These are phyloP conservation scores for Eubucco bourcierii DNA, from an alignment of 2,113 vertebrate genomes.

Conservation along the genomic window DNA sequence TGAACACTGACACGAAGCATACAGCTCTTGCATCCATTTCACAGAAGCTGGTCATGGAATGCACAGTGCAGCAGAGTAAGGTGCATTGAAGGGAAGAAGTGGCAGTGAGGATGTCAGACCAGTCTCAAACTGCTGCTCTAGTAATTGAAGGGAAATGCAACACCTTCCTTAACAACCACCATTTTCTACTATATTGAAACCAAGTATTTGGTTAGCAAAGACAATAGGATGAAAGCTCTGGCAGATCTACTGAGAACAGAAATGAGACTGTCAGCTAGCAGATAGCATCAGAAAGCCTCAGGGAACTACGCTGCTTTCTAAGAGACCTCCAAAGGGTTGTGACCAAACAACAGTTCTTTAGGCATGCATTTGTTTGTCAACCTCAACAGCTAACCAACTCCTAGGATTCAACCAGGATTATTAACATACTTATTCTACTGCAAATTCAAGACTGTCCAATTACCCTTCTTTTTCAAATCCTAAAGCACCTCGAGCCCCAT, in stretches of 20 bases:
- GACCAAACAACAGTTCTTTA: background rate
- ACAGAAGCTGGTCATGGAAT: background rate
- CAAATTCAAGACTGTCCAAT: background rate
- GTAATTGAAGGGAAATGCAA: background rate
- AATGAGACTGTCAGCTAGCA: background rate
- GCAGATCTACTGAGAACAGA: background rate
- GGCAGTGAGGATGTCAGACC: fast-evolving
- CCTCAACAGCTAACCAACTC: background rate
- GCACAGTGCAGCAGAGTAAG: background rate
- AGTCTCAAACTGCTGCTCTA: background rate
- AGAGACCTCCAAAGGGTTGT: background rate
- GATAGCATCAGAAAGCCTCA: background rate
- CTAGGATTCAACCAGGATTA: background rate
- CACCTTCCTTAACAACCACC: background rate
- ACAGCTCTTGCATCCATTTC: background rate
- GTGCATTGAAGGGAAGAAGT: background rate
- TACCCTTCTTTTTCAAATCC: background rate
- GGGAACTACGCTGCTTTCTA: background rate
- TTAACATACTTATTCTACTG: background rate
- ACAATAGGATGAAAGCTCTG: background rate
- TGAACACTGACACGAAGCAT: background rate
- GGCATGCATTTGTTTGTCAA: background rate
- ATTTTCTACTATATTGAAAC: background rate
- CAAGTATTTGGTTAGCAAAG: background rate
- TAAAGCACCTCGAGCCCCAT: background rate